Conservation (phyloP, 2,797 vertebrate genomes). For the Pipistrellus pygmaeus region DNA sequence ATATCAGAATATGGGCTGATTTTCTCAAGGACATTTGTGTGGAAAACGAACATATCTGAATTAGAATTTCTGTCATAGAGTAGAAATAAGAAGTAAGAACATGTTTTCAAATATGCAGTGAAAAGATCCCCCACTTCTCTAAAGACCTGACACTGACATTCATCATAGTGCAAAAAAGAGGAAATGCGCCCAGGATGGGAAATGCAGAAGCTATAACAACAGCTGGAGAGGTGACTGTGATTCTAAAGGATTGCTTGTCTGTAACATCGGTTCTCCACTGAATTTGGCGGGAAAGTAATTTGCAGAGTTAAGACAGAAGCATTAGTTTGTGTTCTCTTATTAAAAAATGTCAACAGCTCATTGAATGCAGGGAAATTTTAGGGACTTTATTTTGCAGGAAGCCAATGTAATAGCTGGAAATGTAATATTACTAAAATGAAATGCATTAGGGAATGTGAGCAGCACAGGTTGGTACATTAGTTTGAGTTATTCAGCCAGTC, state of each 20-base stretch:
- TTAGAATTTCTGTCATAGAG: conserved; percentile 68
- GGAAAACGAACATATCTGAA: conserved; percentile 46
- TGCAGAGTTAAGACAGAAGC: conserved; percentile 64
- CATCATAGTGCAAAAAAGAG: conserved; percentile 72
- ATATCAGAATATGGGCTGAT: conserved; percentile 44
- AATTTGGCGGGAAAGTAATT: conserved; percentile 76
- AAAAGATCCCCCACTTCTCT: conserved; percentile 60
- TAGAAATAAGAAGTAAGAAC: conserved; percentile 65
- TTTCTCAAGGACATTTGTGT: conserved; percentile 65
- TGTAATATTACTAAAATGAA: conserved; percentile 57
- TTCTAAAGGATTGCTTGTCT: conserved; percentile 58
- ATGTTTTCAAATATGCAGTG: conserved; percentile 66
- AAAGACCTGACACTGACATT: conserved; percentile 70
- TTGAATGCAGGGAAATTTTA: conserved; percentile 53
- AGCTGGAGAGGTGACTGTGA: conserved; percentile 65
- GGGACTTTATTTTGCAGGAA: conserved; percentile 64
- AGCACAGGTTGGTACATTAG: conserved; percentile 48
- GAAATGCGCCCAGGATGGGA: conserved; percentile 52
- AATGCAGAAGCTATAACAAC: conserved; percentile 1
- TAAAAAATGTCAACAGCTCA: conserved; percentile 67
- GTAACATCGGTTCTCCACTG: not conserved
- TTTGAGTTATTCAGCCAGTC: conserved; percentile 50
- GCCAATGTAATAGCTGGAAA: conserved; percentile 51
- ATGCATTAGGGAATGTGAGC: conserved; percentile 33
- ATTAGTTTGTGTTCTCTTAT: conserved; percentile 52